Evolutionary conservation across 2,113 vertebrate genomes (phyloP), one percentile per base, ranked within the genome.

Genomic region (Sterna hirundo): DNA sequence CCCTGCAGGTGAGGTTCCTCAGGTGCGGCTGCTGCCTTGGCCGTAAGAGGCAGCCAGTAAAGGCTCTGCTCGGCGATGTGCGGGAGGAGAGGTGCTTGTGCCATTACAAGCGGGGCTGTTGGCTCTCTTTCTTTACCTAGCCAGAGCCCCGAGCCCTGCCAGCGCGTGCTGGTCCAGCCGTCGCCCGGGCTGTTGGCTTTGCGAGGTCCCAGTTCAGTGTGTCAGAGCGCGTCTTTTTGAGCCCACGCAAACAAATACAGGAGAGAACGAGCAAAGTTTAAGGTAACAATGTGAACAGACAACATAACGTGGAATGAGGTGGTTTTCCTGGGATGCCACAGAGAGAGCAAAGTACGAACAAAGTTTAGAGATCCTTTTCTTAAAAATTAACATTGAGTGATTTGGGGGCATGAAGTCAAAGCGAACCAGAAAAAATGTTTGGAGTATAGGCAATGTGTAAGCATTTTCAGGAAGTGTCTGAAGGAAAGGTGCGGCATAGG

Each of bases 111-210:
- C 36, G 64, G 29, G 40, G 29, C 7, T 5, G 36, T 20, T 75
- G 55, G 18, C 26, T 14, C 32, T 10, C 5, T 11, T 27, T 75
- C 83, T 66, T 57, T 11, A 13, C 12, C 44, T 49, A 22, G 15
- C n/a, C 29, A 14, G 51, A 69, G 60, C 52, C 54, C 15, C 66
- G 68, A 44, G 3, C 46, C 29, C 32, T 55, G 21, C 44, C 14
- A 36, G 1, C 1, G 0, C 3, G 2, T 8, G 4, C 34, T 0
- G 78, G 60, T 42, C 38, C 32, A 14, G 47, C 30, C 40, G 7
- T 16, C 21, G 51, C 49, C 49, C 20, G 5, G 16, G 46, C 13
- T 17, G 5, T 46, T 22, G 3, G 14, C 13, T 49, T 22, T 21
- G 36, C 9, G 13, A 5, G 40, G 34, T 47, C 20, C 40, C 14